Evolutionary conservation across 2,113 vertebrate species (phyloP).

Genomic region (Willisornis vidua): DNA sequence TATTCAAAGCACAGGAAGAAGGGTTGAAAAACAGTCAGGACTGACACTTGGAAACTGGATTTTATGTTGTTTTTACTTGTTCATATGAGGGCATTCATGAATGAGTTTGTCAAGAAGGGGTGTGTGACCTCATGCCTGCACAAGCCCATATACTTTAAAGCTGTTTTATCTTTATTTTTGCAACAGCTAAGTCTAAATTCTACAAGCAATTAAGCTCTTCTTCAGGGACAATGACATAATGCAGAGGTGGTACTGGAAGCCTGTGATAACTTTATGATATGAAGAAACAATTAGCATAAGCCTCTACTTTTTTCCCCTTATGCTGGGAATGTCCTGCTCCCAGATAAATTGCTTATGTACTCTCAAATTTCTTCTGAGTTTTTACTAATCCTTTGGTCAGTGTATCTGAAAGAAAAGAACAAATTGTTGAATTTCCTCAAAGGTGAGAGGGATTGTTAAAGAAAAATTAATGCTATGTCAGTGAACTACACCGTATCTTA

Average conservation of each 20-base stretch:
- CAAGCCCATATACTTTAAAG: neutral
- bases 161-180: neutral
- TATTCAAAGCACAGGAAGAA: neutral
- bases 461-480: neutral
- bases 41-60: neutral
- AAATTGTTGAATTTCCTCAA: neutral
- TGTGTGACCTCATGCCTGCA: neutral
- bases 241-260: neutral
- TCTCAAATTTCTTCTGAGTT: neutral
- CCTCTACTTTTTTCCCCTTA: neutral
- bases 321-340: neutral
- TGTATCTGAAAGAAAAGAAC: neutral
- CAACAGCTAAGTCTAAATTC: neutral
- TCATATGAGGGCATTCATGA: neutral
- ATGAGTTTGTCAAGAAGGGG: neutral
- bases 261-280: neutral
- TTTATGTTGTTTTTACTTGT: neutral
- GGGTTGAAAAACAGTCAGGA: neutral
- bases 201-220: neutral
- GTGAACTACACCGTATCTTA: neutral
- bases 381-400: neutral
- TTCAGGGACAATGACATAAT: neutral
- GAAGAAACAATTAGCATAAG: neutral
- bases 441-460: neutral
- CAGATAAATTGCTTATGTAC: neutral